Evolutionary conservation across 2,113 vertebrate species (phyloP).

Genomic region (Onychorhynchus coronatus): DNA sequence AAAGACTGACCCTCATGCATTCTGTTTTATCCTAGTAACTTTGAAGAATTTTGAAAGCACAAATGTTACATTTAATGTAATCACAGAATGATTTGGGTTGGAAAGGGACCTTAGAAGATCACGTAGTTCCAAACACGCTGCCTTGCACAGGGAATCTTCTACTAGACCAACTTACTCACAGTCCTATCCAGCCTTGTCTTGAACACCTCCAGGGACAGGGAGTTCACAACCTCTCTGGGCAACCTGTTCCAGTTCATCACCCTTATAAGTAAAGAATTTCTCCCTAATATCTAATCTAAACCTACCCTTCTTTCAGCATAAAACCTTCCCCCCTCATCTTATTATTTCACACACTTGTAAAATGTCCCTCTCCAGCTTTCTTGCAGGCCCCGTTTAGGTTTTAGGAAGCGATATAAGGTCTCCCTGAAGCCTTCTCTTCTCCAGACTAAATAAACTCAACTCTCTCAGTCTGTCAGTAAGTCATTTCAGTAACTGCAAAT

Average conservation of each 20-base stretch:
- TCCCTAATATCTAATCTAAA: neutral
- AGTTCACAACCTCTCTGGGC: neutral
- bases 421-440: neutral
- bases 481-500: neutral
- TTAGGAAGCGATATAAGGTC: too few species aligned
- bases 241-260: neutral
- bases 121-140: neutral
- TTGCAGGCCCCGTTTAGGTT: neutral
- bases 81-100: neutral
- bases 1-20: neutral
- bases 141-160: neutral
- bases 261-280: neutral
- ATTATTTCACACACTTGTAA: neutral
- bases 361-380: neutral
- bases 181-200: neutral
- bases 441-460: neutral
- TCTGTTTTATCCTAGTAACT: neutral
- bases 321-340: rapidly evolving
- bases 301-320: neutral
- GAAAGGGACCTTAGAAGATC: neutral
- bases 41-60: neutral
- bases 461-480: neutral
- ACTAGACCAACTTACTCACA: too few species aligned
- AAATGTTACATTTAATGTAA: neutral
- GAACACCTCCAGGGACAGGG: neutral